Evolutionary conservation across 1,140 invertebrate genomes (phyloP).

Genomic region (Conus ventricosus): DNA sequence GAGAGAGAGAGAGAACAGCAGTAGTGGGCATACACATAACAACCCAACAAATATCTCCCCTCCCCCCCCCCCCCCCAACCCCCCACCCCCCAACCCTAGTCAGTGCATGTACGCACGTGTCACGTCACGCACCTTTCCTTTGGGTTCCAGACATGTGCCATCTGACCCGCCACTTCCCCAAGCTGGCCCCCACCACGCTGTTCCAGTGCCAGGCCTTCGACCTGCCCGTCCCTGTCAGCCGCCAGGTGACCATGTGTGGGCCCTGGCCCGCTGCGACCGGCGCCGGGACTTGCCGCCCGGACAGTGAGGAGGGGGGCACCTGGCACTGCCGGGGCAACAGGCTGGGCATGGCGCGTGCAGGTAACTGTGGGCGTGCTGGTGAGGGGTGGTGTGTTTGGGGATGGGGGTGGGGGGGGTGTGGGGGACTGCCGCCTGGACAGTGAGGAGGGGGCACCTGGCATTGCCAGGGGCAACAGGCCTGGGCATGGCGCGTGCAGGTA

Average conservation of each 20-base stretch:
- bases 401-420: background rate
- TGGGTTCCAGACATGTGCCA: constrained; percentile 11
- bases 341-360: background rate
- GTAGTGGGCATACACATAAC: too few species aligned
- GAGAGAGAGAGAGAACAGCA: too few species aligned
- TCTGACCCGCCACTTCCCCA: background rate
- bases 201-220: constrained; percentile 15
- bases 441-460: background rate
- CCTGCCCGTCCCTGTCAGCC: background rate
- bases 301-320: constrained; percentile 17
- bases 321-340: background rate
- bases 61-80: background rate
- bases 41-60: too few species aligned
- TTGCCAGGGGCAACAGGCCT: background rate
- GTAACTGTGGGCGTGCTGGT: background rate
- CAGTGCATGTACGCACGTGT: background rate
- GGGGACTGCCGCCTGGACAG: background rate
- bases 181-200: background rate
- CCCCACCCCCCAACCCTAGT: background rate
- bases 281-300: constrained; percentile 29
- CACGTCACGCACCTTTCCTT: background rate
- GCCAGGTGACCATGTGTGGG: constrained; percentile 40
- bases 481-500: too few species aligned
- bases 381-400: background rate
- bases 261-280: constrained; percentile 23